A percentile compares a stretch with the other conserved stretches of the same genome.
These are phyloP conservation scores for Maconellicoccus hirsutus DNA, from an alignment of 1,140 invertebrate species.

Conservation along the genomic window DNA sequence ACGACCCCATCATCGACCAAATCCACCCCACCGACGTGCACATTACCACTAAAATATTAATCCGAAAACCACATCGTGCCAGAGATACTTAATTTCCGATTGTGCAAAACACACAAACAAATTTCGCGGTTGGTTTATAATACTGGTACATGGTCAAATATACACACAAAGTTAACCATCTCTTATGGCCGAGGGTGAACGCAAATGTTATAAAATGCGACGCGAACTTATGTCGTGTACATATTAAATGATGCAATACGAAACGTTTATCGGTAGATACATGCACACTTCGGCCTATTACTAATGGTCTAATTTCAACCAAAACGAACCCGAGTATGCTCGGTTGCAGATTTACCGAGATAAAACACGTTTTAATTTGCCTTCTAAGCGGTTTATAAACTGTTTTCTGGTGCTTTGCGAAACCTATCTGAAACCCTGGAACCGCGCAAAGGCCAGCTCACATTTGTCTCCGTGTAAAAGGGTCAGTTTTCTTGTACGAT, in stretches of 20 bases:
- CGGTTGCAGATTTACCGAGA: background rate
- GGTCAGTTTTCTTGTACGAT: conserved; percentile 14
- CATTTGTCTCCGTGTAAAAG: no score
- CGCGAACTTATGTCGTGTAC: background rate
- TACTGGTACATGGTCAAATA: background rate
- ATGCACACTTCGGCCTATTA: background rate
- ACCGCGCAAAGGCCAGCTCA: background rate
- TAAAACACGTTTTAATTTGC: conserved; percentile 21
- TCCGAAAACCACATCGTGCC: no score
- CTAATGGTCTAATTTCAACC: conserved; percentile 18
- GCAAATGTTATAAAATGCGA: background rate
- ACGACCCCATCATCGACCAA: no score
- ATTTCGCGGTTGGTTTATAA: background rate
- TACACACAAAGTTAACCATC: no score
- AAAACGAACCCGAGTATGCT: background rate
- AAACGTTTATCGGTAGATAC: conserved; percentile 12
- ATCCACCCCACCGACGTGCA: no score
- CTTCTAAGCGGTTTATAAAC: background rate
- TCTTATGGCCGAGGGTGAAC: background rate
- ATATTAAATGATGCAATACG: conserved; percentile 15
- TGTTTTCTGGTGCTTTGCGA: background rate
- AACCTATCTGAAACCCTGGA: background rate
- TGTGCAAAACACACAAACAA: background rate
- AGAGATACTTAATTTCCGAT: no score
- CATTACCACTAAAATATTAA: no score